A percentile compares a stretch with the other conserved stretches of the same genome.
Evolutionary conservation across 2,113 vertebrate genomes (phyloP).

Genomic region (Nesoenas mayeri): DNA sequence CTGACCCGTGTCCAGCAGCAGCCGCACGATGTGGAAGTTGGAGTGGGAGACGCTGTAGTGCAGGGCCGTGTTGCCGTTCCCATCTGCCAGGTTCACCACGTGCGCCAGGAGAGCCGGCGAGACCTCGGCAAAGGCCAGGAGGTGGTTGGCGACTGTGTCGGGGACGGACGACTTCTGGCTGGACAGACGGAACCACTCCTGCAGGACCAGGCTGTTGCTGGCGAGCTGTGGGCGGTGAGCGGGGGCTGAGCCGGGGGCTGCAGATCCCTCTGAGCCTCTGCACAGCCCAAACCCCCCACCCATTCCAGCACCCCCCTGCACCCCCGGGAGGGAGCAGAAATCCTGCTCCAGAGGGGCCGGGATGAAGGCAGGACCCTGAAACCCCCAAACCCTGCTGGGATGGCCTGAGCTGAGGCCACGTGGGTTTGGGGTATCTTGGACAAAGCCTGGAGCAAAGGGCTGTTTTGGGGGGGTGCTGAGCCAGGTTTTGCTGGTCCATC

Average conservation of each 20-base stretch:
- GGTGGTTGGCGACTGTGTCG: conserved; percentile 78
- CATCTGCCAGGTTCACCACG: conserved; percentile 90
- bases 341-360: not conserved
- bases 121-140: conserved; percentile 83
- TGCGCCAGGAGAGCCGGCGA: conserved; percentile 81
- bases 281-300: accelerated
- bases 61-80: conserved; percentile 93
- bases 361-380: not conserved
- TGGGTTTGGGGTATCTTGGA: not conserved
- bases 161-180: conserved; percentile 86
- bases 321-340: not conserved
- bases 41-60: conserved; percentile 98
- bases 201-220: conserved; percentile 84
- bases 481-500: not conserved
- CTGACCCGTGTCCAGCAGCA: conserved; percentile 91
- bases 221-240: conserved; percentile 66
- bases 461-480: not conserved
- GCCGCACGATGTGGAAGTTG: conserved; percentile 87
- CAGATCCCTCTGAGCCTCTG: accelerated
- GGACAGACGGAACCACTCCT: conserved; percentile 94
- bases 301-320: accelerated
- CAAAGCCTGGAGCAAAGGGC: not conserved
- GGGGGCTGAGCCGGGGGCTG: not conserved
- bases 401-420: not conserved
- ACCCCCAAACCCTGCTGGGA: not conserved